Evolutionary conservation across 1,140 invertebrate species (phyloP), one percentile per base, ranked within the genome.

Genomic region (Sminthurides bifidus): DNA sequence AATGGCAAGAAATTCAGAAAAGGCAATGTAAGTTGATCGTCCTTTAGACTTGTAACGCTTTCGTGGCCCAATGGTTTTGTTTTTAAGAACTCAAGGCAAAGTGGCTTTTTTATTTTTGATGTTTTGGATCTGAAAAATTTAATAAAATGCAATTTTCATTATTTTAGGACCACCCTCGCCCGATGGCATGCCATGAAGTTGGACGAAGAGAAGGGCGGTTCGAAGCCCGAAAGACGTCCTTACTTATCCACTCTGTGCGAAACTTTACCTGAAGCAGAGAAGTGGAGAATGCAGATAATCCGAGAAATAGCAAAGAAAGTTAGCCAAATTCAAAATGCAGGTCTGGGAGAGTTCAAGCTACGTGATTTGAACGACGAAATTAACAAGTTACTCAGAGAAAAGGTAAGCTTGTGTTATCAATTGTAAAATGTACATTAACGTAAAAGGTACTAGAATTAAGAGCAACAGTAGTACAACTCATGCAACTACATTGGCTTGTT

Each of bases 301-400:
- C 75, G 92, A 58, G 95, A 98, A 75, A 87, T 98, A 35, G 90
- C 93, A 0, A 91, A 93, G 67, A 98, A 98, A 77, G 94, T 99
- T n/a, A 85, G 94, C 17, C 90, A 96, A 72, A 99, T 98, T 69
- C 95, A 99, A 72, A 97, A 98, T 77, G 94, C 96, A 66, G 95
- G 95, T 63, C 75, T 99, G 0, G 95, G 95, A 1, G 96, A 99
- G 75, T 98, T 96, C 70, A 80, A 94, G 33, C 92, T 99, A 61
- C 75, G 96, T 30, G 96, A 99, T 73, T 73, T 99, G 1, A 99
- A 99, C 71, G 96, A 99, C 75, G 95, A 99, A 74, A 99, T 99
- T 53, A 99, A 99, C 69, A 98, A 98, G 74, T 70, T 98, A 31
- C 75, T 99, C 24, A 73, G 93, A 58, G 92, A 98, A 70, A 91